phyloP scores from a whole-genome alignment of 2,113 vertebrate genomes.

The Pterocles orientalis region DNA sequence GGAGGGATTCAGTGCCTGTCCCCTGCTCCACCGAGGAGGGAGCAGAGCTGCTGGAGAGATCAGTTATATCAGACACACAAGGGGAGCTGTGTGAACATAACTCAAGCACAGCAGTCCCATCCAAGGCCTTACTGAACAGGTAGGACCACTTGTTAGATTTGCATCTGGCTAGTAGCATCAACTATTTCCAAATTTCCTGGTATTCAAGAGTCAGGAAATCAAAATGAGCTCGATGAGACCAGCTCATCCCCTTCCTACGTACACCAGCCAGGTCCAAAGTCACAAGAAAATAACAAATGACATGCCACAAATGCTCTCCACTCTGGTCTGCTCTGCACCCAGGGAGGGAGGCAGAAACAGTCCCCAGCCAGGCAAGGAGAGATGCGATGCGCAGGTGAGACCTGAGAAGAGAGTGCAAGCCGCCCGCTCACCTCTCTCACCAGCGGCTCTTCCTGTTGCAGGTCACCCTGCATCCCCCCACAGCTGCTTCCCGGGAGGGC shows the following conservation, averaged over 20 bases:
- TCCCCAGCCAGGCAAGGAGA: background rate
- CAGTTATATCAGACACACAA: fast-evolving
- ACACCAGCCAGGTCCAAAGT: background rate
- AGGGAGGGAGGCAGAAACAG: background rate
- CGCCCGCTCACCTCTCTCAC: background rate
- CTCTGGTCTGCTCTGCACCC: background rate
- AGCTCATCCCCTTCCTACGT: fast-evolving
- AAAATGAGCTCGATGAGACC: background rate
- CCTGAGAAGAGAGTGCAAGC: background rate
- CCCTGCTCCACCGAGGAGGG: background rate
- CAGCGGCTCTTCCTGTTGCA: background rate
- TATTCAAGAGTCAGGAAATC: background rate
- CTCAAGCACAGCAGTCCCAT: background rate
- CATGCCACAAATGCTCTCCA: background rate
- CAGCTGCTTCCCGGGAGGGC: background rate
- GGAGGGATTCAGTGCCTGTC: background rate
- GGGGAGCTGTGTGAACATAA: background rate
- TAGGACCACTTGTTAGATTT: background rate
- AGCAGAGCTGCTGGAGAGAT: background rate
- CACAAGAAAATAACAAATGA: fast-evolving
- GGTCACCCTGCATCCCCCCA: too few relatives aligned
- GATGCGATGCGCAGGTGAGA: background rate
- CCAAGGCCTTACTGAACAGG: background rate
- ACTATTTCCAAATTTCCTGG: background rate
- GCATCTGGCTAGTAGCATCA: background rate